Evolutionary conservation across 1,140 invertebrate genomes (phyloP).

Genomic region (Melanaphis sacchari): DNA sequence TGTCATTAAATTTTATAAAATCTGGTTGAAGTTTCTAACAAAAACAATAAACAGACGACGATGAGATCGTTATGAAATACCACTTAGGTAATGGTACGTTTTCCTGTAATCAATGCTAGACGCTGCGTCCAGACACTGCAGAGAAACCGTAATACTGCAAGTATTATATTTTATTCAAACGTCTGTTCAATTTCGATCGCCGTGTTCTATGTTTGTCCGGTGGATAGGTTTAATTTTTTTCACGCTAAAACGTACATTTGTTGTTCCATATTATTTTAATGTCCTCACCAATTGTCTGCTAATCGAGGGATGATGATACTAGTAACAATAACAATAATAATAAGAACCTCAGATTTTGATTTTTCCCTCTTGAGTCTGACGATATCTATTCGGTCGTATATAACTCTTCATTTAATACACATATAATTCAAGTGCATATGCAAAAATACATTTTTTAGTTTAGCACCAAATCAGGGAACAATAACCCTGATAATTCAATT

Average conservation of each 20-base stretch:
- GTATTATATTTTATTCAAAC: not conserved
- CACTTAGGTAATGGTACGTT: not conserved
- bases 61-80: not conserved
- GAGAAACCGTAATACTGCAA: no score
- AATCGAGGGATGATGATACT: not conserved
- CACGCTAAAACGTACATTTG: not conserved
- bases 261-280: not conserved
- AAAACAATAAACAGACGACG: not conserved
- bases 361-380: not conserved
- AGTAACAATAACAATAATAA: not conserved
- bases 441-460: conserved; percentile 13
- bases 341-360: not conserved
- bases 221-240: not conserved
- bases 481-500: conserved; percentile 7
- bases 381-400: not conserved
- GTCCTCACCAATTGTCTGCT: not conserved
- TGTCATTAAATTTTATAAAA: not conserved
- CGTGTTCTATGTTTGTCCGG: not conserved
- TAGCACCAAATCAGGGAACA: conserved; percentile 28
- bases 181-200: not conserved
- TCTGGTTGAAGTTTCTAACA: not conserved
- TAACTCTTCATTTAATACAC: not conserved
- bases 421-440: not conserved
- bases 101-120: no score
- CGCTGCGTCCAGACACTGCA: no score